Evolutionary conservation across 2,888 invertebrate genomes (phyloP), one percentile per base, ranked within the genome.

Genomic region (Drosophila emarginata): DNA sequence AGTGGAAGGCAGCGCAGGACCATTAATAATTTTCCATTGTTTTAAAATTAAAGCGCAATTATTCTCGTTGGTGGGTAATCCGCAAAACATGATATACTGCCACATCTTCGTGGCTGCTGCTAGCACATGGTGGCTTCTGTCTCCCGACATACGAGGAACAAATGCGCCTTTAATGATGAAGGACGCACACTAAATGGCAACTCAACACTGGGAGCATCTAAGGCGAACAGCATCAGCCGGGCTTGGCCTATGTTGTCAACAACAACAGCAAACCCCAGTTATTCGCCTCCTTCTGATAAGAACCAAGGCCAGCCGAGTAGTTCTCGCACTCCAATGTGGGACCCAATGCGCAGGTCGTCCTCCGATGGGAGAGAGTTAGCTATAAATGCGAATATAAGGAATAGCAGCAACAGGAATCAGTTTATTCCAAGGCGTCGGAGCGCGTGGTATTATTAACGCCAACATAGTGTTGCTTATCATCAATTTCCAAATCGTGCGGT

Each of bases 321-420:
- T 40, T 65, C 56, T 56, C 57, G 53, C 32, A 74, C 61, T 78
- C 72, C 51, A 69, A 80, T 28, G 4, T 32, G 26, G 5, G 6
- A 1, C 6, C 4, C 40, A 80, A 23, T 78, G 87, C 87, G 81
- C 87, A 81, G 14, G 81, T 71, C 64, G 18, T 11, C 15, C 18
- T 59, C 45, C 7, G 5, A 39, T 5, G 52, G 37, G 63, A 60
- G 72, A 73, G 72, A 37, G 21, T 23, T 18, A 26, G 32, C 40
- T 18, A 64, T 50, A 50, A 57, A 45, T 12, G 18, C 36, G 45
- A 65, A 60, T 40, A 23, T n/a, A 18, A 40, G 52, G 60, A 67
- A 32, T 26, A 68, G 45, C 75, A 86, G 80, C 84, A 84, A 83
- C 87, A 78, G 81, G 73, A 82, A 81, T 84, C 67, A 83, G 87